These are phyloP conservation scores for Orussus abietinus DNA, from an alignment of 1,140 invertebrate genomes.

Conservation along the genomic window DNA sequence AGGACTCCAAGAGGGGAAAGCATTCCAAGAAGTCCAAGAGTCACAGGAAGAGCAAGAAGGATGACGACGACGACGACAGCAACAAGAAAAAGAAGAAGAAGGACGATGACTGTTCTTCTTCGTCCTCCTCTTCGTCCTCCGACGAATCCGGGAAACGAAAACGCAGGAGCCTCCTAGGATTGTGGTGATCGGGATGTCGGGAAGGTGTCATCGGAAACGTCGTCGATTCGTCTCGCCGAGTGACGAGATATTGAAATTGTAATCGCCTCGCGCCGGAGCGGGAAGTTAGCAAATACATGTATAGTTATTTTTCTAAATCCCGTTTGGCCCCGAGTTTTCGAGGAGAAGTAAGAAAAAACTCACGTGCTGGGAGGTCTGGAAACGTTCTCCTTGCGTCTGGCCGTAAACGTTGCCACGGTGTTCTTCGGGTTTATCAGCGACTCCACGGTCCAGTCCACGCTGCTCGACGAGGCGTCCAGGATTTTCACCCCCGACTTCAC, in stretches of 20 bases:
- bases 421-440: conserved; percentile 80
- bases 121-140: neutral
- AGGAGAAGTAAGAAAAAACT: conserved; percentile 23
- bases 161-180: too few species aligned
- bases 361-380: conserved; percentile 36
- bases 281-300: neutral
- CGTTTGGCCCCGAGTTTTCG: neutral
- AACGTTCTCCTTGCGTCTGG: conserved; percentile 62
- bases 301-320: neutral
- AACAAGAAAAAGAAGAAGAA: neutral
- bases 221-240: too few species aligned
- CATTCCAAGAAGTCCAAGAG: neutral
- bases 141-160: conserved; percentile 9
- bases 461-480: conserved; percentile 73
- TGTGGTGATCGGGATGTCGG: too few species aligned
- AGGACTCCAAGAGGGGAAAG: conserved; percentile 6
- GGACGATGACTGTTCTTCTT: neutral
- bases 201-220: too few species aligned
- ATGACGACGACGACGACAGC: neutral
- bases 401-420: conserved; percentile 80
- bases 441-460: conserved; percentile 77
- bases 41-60: neutral
- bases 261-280: too few species aligned
- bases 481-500: conserved; percentile 82
- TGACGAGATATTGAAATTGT: too few species aligned